Evolutionary conservation across 1,140 invertebrate genomes (phyloP), one percentile per base, ranked within the genome.

Genomic region (Calycopis cecrops): DNA sequence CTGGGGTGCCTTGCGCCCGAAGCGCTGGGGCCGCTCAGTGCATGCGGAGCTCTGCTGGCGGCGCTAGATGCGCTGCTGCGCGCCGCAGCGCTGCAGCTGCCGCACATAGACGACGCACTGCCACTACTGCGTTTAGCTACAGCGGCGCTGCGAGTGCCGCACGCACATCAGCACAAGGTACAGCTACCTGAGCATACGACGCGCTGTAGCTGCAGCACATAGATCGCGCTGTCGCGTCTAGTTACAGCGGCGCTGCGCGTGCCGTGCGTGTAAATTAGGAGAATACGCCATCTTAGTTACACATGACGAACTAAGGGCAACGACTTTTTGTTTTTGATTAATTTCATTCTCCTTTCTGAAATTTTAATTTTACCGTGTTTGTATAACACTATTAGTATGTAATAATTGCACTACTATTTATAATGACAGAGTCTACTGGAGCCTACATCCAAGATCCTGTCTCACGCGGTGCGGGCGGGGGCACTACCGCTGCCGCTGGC

Each of bases 361-460:
- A n/a, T n/a, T n/a, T n/a, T n/a, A n/a, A n/a, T n/a, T n/a, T n/a
- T n/a, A n/a, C n/a, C n/a, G n/a, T n/a, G n/a, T n/a, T n/a, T n/a
- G n/a, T n/a, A n/a, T n/a, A n/a, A n/a, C n/a, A n/a, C n/a, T n/a
- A n/a, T n/a, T n/a, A n/a, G n/a, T n/a, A n/a, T n/a, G n/a, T n/a
- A n/a, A n/a, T n/a, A n/a, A n/a, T n/a, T n/a, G n/a, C n/a, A 42
- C 0, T 42, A 7, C 8, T 42, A 1, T n/a, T 4, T 40, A 42
- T 47, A 18, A n/a, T 28, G 8, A 4, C 71, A 87, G 83, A 79
- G 79, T 62, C 57, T 97, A 75, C 82, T 99, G 56, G 98, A 99
- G 73, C 95, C 97, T n/a, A 98, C 99, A 79, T 95, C 96, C 0
- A 99, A 99, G 90, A 92, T 99, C 48, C 77, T 99, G 18, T 95